Conservation (phyloP, 2,797 vertebrate species). For the Jordanella pulchra region DNA sequence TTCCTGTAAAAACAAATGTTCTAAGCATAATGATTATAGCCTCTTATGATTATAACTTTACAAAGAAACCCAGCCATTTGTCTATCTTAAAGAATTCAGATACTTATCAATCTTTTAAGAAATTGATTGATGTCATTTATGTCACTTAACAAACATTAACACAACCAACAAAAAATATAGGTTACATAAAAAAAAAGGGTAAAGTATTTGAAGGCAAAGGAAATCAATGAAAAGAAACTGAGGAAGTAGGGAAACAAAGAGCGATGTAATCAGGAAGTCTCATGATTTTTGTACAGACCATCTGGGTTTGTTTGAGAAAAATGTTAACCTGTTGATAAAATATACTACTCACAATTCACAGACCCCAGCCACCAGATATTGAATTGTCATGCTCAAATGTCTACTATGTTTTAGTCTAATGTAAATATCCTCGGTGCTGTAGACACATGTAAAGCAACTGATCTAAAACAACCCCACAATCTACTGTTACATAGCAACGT, state of each 20-base stretch:
- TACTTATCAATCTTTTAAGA: background rate
- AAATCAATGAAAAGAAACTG: no score
- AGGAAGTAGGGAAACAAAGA: background rate
- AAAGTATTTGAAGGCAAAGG: no score
- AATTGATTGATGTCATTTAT: background rate
- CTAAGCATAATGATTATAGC: background rate
- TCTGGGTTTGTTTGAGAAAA: background rate
- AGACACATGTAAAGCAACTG: background rate
- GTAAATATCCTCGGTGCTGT: background rate
- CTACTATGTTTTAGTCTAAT: background rate
- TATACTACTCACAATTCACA: background rate
- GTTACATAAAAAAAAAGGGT: no score
- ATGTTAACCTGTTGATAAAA: background rate
- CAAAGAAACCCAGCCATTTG: background rate
- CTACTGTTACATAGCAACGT: background rate
- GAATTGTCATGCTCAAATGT: background rate
- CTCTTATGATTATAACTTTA: background rate
- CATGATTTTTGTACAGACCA: background rate
- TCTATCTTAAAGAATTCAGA: background rate
- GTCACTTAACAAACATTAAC: no score
- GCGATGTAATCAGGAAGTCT: background rate
- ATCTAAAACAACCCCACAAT: background rate
- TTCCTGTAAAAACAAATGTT: background rate
- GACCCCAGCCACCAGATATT: background rate
- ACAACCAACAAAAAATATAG: background rate